phyloP scores from a whole-genome alignment of 1,140 invertebrate genomes.

The Choristoneura fumiferana region DNA sequence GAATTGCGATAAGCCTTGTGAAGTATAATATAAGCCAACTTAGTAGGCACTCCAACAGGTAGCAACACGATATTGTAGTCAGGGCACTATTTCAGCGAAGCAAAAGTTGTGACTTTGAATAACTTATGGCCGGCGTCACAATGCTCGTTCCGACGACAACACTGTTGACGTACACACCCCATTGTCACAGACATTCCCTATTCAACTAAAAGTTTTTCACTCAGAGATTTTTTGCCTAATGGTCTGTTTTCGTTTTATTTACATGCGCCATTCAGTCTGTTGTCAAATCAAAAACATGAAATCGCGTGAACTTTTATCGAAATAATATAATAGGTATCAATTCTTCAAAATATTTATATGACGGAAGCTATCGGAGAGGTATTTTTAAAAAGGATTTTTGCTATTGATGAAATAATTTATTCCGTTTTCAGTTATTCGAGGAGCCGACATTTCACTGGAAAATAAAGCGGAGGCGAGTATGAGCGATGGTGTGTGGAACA shows the following conservation, averaged over 20 bases:
- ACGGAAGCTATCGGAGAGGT: conserved; percentile 1
- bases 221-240: too few species aligned
- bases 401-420: conserved; percentile 18
- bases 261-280: too few species aligned
- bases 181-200: background rate
- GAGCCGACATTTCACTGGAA: background rate
- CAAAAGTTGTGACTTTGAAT: conserved; percentile 8
- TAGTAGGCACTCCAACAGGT: background rate
- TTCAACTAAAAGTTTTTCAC: too few species aligned
- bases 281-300: too few species aligned
- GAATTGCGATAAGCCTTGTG: conserved; percentile 9
- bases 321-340: conserved; percentile 4
- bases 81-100: background rate
- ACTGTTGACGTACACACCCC: background rate
- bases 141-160: background rate
- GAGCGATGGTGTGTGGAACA: background rate
- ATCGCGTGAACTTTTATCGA: conserved; percentile 1
- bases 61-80: background rate
- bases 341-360: conserved; percentile 6
- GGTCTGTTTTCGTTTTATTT: too few species aligned
- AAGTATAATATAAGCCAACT: background rate
- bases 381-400: conserved; percentile 13
- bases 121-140: background rate
- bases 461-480: background rate
- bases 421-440: conserved; percentile 11